A percentile compares a stretch with the other conserved stretches of the same genome.
These are phyloP conservation scores for Drosophila mayaguana DNA, from an alignment of 2,888 invertebrate genomes.

Conservation along the genomic window DNA sequence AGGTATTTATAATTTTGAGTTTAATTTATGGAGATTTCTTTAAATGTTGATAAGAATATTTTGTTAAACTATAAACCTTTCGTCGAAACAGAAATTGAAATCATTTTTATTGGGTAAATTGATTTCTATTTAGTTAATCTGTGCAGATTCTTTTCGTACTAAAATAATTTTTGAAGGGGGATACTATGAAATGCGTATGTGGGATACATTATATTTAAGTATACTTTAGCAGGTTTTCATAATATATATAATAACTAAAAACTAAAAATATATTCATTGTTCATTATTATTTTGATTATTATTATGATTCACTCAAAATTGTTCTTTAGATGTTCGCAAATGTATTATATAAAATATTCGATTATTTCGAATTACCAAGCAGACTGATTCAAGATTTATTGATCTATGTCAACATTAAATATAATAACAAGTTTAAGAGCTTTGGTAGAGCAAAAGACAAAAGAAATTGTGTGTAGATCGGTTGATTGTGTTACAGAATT, in stretches of 20 bases:
- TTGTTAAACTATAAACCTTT: neutral
- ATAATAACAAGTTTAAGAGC: conserved; percentile 17
- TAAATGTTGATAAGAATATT: neutral
- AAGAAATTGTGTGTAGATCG: conserved; percentile 8
- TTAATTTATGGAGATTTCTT: conserved; percentile 9
- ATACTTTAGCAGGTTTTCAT: too few species aligned
- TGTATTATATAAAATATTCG: neutral
- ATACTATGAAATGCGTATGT: too few species aligned
- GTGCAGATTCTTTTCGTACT: neutral
- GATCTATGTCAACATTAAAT: conserved; percentile 28
- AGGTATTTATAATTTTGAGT: neutral
- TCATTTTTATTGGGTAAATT: neutral
- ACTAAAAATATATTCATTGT: neutral
- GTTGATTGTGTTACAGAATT: conserved; percentile 56
- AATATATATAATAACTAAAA: too few species aligned
- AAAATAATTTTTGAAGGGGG: too few species aligned
- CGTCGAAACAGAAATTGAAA: neutral
- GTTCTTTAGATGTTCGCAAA: neutral
- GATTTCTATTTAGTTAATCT: neutral
- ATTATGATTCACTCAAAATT: neutral
- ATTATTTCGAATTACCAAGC: neutral
- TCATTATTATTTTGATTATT: neutral
- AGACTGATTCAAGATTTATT: conserved; percentile 23
- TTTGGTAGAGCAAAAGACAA: conserved; percentile 22
- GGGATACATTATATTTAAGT: too few species aligned